Conservation (phyloP, 2,888 invertebrate genomes). For the Rutpela maculata region DNA sequence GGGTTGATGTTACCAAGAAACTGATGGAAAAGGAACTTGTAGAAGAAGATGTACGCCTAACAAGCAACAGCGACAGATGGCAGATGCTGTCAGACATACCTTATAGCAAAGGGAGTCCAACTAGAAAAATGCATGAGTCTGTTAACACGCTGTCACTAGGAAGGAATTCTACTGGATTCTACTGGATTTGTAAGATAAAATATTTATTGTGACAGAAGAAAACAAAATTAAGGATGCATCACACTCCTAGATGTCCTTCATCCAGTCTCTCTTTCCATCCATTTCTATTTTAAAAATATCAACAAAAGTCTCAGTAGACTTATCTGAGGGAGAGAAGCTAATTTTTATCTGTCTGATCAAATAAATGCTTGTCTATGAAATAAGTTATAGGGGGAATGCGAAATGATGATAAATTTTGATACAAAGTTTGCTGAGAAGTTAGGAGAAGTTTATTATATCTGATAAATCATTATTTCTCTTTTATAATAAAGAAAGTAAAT, state of each 20-base stretch:
- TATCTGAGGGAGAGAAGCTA: background rate
- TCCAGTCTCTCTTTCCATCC: too few species aligned
- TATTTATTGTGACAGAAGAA: background rate
- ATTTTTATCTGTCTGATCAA: background rate
- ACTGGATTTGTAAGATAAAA: background rate
- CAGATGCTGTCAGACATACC: too few species aligned
- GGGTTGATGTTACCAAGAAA: too few species aligned
- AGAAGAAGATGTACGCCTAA: too few species aligned
- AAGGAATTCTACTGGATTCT: too few species aligned
- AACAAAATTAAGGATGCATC: too few species aligned
- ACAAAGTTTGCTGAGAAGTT: background rate
- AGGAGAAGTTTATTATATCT: background rate
- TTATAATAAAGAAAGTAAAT: background rate
- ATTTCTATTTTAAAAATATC: background rate
- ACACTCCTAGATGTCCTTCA: too few species aligned
- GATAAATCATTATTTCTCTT: constrained; percentile 17
- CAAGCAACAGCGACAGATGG: too few species aligned
- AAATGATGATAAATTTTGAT: background rate
- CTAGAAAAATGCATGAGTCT: too few species aligned
- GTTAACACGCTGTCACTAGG: too few species aligned
- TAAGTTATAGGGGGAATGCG: background rate
- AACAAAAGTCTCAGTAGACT: background rate
- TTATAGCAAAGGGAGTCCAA: too few species aligned
- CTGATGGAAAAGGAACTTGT: too few species aligned
- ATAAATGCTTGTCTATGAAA: background rate